Evolutionary conservation across 2,113 vertebrate genomes (phyloP), one percentile per base, ranked within the genome.

Genomic region (Python bivittatus): DNA sequence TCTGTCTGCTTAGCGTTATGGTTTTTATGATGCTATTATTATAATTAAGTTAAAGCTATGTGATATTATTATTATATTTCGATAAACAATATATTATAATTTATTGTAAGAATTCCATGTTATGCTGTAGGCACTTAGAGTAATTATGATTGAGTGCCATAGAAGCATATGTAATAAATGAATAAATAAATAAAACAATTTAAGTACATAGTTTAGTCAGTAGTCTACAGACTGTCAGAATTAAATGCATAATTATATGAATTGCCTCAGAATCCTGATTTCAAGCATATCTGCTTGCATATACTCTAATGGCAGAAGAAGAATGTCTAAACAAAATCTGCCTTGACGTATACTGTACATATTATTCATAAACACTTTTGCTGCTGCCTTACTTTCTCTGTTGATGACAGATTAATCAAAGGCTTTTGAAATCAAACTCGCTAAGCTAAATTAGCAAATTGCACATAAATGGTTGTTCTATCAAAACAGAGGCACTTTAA

Each of bases 271-370:
- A 85, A 42, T 84, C 57, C 27, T 60, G 6, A 54, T 89, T 15
- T 94, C 84, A 90, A 11, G 84, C 38, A 84, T 9, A 91, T 92
- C 88, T 93, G 6, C 79, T 38, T 83, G 86, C 91, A 38, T 94
- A 93, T 95, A 93, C 23, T 52, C 8, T 89, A 90, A 79, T 57
- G 93, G 38, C 22, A 89, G 91, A 38, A 44, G 93, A 89, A 94
- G 79, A 29, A 92, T 61, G 83, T 54, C 64, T 87, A 93, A 96
- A 38, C 57, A 92, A 94, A 93, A 94, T 56, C 56, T 93, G 44
- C 7, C 42, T 58, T 15, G 93, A 93, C 22, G 12, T 79, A 84
- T 53, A n/a, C 44, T 84, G 25, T 89, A 61, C 87, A 85, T 12
- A 85, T 94, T 87, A 83, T 17, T 92, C 84, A 91, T 87, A 90